phyloP scores from a whole-genome alignment of 92 coral and sea anemone genomes.

The Porites cylindrica region DNA sequence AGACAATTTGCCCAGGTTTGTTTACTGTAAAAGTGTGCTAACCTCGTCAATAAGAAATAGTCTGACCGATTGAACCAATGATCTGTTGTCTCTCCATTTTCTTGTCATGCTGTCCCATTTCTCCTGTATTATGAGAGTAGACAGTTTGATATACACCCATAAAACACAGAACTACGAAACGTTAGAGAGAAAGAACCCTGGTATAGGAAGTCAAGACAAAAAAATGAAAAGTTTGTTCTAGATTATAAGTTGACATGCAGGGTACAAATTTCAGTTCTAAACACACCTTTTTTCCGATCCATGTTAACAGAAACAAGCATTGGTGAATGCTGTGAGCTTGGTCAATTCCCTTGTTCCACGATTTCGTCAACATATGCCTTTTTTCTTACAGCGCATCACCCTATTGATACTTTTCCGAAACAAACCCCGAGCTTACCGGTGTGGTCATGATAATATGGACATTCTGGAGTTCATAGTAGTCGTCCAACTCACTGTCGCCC shows the following conservation, averaged over 20 bases:
- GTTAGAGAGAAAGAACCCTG: no score
- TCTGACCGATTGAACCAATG: conserved; percentile 90
- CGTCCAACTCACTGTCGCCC: conserved; percentile 98
- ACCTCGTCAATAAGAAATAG: conserved; percentile 98
- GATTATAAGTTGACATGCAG: no score
- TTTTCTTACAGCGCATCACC: no score
- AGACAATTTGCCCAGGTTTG: neutral
- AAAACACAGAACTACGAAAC: neutral
- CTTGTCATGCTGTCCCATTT: conserved; percentile 99
- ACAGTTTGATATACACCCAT: neutral
- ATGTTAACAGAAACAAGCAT: no score
- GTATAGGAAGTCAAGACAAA: no score
- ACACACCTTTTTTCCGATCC: no score
- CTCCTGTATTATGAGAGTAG: conserved; percentile 66
- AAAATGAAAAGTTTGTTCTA: no score
- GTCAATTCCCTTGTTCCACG: no score
- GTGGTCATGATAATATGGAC: conserved; percentile 94
- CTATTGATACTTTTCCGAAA: no score
- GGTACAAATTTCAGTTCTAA: no score
- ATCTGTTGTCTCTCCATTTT: conserved; percentile 97
- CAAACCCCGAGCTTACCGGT: conserved; percentile 80
- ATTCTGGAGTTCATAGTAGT: conserved; percentile 88
- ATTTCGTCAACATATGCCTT: no score
- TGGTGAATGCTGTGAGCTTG: no score
- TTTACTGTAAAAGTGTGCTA: neutral